Evolutionary conservation across 2,888 invertebrate species (phyloP).

Genomic region (Mechanitis mazaeus): DNA sequence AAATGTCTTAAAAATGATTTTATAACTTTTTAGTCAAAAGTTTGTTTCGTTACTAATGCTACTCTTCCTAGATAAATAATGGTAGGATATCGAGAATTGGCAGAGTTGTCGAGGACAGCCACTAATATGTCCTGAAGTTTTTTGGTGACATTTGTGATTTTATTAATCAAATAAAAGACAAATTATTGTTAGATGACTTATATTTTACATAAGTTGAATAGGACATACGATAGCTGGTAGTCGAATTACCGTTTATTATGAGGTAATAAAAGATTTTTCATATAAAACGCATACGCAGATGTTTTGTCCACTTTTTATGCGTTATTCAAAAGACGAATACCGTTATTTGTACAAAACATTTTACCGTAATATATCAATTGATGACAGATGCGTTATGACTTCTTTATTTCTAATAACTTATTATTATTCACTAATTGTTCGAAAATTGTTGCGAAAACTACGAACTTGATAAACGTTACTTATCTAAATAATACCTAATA

Average conservation of each 20-base stretch:
- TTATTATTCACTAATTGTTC: constrained; percentile 9
- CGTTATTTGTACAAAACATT: constrained; percentile 48
- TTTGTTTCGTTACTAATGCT: too few species aligned
- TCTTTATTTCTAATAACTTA: constrained; percentile 17
- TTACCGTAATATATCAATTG: constrained; percentile 41
- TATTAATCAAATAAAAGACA: constrained; percentile 8
- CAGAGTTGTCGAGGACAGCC: too few species aligned
- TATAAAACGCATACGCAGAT: constrained; percentile 61
- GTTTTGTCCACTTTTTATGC: constrained; percentile 64
- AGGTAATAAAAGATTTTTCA: constrained; percentile 56
- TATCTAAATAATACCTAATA: too few species aligned
- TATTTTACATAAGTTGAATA: constrained; percentile 32
- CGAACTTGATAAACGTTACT: too few species aligned
- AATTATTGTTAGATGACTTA: constrained; percentile 13
- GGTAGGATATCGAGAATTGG: too few species aligned
- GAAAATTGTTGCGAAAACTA: too few species aligned
- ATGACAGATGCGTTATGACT: constrained; percentile 33
- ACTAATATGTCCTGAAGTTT: too few species aligned
- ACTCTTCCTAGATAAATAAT: too few species aligned
- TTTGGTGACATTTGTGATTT: too few species aligned
- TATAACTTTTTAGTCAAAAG: too few species aligned
- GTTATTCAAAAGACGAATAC: constrained; percentile 54
- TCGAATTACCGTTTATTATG: constrained; percentile 47
- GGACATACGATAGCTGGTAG: constrained; percentile 35
- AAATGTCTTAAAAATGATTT: too few species aligned